These are phyloP conservation scores for Trichosurus vulpecula DNA, from an alignment of 2,797 vertebrate genomes.

Conservation along the genomic window DNA sequence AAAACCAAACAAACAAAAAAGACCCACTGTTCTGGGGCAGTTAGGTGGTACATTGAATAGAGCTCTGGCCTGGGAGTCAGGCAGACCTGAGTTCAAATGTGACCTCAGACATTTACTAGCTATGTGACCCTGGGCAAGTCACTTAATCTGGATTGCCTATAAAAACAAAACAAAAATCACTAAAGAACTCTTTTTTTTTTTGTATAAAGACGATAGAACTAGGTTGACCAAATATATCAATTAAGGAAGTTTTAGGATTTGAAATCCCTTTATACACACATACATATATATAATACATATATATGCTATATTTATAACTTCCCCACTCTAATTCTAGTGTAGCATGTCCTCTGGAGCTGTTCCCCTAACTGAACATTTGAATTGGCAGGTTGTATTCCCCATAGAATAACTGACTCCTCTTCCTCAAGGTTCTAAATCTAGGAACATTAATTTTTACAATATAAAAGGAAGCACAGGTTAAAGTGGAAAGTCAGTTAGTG, in stretches of 20 bases:
- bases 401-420: neutral
- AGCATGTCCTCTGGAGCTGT: neutral
- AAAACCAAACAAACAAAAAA: neutral
- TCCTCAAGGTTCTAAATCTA: neutral
- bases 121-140: neutral
- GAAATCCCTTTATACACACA: neutral
- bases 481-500: neutral
- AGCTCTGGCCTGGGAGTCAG: neutral
- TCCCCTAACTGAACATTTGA: neutral
- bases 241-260: conserved; percentile 3
- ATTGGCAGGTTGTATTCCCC: neutral
- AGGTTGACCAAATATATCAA: conserved; percentile 6
- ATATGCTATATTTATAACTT: neutral
- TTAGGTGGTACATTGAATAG: neutral
- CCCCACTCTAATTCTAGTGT: conserved; percentile 9
- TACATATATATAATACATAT: too few relatives aligned
- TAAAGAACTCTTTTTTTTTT: neutral
- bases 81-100: neutral
- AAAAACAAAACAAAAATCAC: neutral
- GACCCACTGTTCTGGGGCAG: neutral
- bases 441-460: neutral
- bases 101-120: neutral
- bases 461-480: neutral
- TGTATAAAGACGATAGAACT: neutral
- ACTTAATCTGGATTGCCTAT: neutral